Percentiles rank a stretch among this genome's conserved stretches.
These are phyloP conservation scores for Neotoma lepida DNA, from an alignment of 2,113 vertebrate species.

Conservation along the genomic window DNA sequence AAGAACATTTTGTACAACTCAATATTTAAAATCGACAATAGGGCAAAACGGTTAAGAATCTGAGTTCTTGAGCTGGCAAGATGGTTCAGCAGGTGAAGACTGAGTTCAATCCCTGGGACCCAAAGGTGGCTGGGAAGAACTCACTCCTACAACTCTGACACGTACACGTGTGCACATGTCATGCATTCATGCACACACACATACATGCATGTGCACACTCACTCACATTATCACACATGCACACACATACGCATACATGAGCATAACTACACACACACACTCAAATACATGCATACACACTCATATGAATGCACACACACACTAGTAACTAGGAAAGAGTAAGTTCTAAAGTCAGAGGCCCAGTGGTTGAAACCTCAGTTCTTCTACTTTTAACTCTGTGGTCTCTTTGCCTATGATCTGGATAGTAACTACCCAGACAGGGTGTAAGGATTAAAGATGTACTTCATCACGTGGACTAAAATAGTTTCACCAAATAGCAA, in stretches of 20 bases:
- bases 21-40: slow-evolving; percentile 15
- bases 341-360: neutral
- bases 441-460: neutral
- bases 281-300: too few relatives aligned
- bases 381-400: neutral
- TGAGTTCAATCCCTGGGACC: neutral
- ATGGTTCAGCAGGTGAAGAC: neutral
- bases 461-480: neutral
- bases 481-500: neutral
- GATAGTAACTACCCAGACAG: neutral
- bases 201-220: neutral
- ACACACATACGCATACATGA: neutral
- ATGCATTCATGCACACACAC: neutral
- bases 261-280: too few relatives aligned
- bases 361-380: neutral
- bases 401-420: neutral
- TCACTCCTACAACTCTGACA: neutral
- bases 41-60: neutral
- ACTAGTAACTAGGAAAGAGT: neutral
- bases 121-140: neutral
- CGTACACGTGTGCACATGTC: neutral
- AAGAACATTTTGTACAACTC: slow-evolving; percentile 5
- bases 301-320: neutral
- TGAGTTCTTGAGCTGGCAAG: neutral
- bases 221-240: too few relatives aligned